Conservation (phyloP, 2,113 vertebrate species). For the Pluvialis apricaria region DNA sequence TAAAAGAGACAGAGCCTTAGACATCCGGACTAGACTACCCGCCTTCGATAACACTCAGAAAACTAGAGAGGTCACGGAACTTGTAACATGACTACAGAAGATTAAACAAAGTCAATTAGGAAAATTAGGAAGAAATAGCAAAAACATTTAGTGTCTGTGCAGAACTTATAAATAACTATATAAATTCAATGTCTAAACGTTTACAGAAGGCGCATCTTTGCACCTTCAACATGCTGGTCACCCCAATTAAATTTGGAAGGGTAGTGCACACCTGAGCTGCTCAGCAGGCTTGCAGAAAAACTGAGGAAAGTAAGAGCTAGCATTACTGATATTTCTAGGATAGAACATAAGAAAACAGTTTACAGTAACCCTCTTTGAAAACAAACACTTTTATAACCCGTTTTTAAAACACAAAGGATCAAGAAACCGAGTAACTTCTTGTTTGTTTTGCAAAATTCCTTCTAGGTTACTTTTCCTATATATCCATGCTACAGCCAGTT, state of each 20-base stretch:
- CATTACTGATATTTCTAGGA: background rate
- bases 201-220: background rate
- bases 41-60: background rate
- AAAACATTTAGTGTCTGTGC: background rate
- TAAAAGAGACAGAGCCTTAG: background rate
- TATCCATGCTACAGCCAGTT: background rate
- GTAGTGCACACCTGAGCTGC: background rate
- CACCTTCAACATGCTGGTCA: background rate
- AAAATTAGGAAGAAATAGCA: background rate
- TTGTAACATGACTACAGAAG: background rate
- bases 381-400: background rate
- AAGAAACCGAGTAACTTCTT: background rate
- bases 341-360: background rate
- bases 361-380: background rate
- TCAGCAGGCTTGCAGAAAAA: background rate
- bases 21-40: fast-evolving
- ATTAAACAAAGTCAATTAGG: background rate
- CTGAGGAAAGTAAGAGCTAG: background rate
- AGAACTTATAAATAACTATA: background rate
- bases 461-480: background rate
- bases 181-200: background rate
- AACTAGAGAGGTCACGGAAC: background rate
- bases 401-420: background rate
- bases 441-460: background rate
- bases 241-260: background rate